Evolutionary conservation across 2,888 invertebrate genomes (phyloP), one percentile per base, ranked within the genome.

Genomic region (Busseola fusca): DNA sequence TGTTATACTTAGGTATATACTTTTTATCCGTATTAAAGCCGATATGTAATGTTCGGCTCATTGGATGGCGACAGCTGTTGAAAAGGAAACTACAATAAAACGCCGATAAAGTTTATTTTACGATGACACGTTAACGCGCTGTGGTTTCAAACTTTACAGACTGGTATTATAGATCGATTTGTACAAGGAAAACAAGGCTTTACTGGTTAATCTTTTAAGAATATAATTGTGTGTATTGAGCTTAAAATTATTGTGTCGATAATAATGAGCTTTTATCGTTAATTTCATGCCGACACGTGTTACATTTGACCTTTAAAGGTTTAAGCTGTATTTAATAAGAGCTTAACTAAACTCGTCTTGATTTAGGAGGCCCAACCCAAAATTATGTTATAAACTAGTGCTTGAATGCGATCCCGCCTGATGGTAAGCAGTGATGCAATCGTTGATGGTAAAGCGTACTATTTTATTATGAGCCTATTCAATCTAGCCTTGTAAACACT

Each of bases 101-200:
- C 18, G 40, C 25, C 37, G 18, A 74, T 81, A 74, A 74, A 66
- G 74, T 74, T 70, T 48, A 77, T 74, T 67, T 77, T 80, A 64
- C 69, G 56, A 64, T 52, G 40, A 27, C 60, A 25, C 14, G 25
- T 59, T 64, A 57, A 30, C 64, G 45, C 18, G 30, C 10, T 58
- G 58, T 40, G 58, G 60, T 65, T 56, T 56, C 18, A 60, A 63
- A 64, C 76, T 72, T 56, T 63, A 40, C 60, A 48, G 66, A 57
- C 66, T 30, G n/a, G 16, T 56, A 66, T 56, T 50, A 16, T 9
- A 78, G 58, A n/a, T 12, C 27, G 16, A 45, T 60, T 9, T 72
- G 42, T 64, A 54, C 27, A 52, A 34, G 9, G 27, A 16, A 77
- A 76, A 25, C 5, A 59, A 6, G 12, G 21, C 18, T 56, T 42